phyloP scores from a whole-genome alignment of 2,888 invertebrate genomes.

The Atherix ibis region DNA sequence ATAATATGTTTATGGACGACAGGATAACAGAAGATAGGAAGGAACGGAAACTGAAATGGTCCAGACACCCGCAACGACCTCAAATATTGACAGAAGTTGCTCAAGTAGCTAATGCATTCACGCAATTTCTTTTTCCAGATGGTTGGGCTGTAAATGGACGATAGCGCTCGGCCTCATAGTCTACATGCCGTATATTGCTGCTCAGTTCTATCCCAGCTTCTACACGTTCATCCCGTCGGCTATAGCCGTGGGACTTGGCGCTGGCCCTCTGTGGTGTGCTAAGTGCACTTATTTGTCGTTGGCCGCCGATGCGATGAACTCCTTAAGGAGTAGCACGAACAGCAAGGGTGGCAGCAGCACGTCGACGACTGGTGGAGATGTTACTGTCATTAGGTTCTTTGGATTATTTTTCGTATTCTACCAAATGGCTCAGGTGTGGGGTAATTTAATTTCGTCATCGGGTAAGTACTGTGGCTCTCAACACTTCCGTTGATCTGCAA shows the following conservation, averaged over 20 bases:
- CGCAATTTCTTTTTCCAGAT: conserved; percentile 37
- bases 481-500: background rate
- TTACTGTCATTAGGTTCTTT: conserved; percentile 79
- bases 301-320: conserved; percentile 62
- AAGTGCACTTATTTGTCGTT: conserved; percentile 88
- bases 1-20: no score
- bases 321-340: conserved; percentile 47
- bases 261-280: conserved; percentile 89
- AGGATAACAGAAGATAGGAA: no score
- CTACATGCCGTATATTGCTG: conserved; percentile 83
- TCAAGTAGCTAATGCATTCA: background rate
- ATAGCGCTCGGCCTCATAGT: conserved; percentile 68
- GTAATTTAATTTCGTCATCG: conserved; percentile 77
- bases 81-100: background rate
- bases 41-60: no score
- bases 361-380: conserved; percentile 44
- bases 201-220: conserved; percentile 79
- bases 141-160: conserved; percentile 83
- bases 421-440: conserved; percentile 91
- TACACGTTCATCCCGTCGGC: conserved; percentile 72
- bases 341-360: no score
- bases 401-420: conserved; percentile 94
- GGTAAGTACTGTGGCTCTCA: conserved; percentile 35
- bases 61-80: no score
- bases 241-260: conserved; percentile 64